A percentile compares a stretch with the other conserved stretches of the same genome.
Conservation (phyloP, 2,888 invertebrate genomes). For the Nebria brevicollis region DNA sequence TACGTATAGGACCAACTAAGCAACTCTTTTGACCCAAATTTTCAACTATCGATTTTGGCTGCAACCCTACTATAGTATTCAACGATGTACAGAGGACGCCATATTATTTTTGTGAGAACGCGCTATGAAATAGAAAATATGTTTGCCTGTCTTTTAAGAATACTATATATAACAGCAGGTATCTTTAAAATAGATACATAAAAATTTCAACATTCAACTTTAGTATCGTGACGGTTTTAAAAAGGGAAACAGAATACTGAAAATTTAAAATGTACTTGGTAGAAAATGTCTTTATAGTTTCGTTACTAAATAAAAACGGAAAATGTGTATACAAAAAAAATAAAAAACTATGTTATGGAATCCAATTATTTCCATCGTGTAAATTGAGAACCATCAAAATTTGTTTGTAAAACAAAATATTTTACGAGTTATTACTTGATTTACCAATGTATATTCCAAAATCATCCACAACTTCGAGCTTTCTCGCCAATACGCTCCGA, state of each 20-base stretch:
- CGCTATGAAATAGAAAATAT: background rate
- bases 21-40: constrained; percentile 1
- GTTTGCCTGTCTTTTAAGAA: background rate
- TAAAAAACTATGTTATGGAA: background rate
- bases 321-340: background rate
- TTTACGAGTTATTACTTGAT: background rate
- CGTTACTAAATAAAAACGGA: background rate
- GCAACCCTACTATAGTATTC: background rate
- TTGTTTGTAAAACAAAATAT: background rate
- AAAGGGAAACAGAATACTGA: background rate
- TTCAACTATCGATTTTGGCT: background rate
- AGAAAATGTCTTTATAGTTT: background rate
- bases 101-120: background rate
- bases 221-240: background rate
- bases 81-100: background rate
- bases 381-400: background rate
- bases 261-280: background rate
- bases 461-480: background rate
- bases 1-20: background rate
- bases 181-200: background rate
- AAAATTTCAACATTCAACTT: background rate
- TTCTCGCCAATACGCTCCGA: background rate
- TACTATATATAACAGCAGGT: background rate
- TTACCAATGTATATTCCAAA: background rate
- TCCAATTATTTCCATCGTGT: background rate